Evolutionary conservation across 2,888 invertebrate genomes (phyloP), one percentile per base, ranked within the genome.

Genomic region (Pollenia amentaria): DNA sequence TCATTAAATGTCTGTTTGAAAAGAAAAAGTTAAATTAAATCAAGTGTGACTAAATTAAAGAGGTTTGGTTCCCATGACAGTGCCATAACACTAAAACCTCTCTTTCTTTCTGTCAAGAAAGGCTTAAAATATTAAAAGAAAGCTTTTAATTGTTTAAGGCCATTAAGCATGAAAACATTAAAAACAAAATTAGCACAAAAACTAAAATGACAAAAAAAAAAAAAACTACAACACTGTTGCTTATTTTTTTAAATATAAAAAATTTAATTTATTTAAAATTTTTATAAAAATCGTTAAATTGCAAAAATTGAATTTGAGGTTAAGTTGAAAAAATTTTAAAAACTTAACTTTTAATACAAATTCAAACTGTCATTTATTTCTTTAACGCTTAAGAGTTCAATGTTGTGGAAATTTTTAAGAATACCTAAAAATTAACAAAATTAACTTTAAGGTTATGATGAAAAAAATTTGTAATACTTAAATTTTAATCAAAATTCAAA

Each of bases 41-140:
- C 48, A 21, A 57, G 18, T 40, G 21, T 3, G 21, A 14, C 44
- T 9, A 46, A 16, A 29, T 6, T 18, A 4, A 11, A 14, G 64
- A 57, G 44, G 9, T n/a, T 42, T 57, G 21, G 55, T 72, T 55
- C 55, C 44, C 72, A 72, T 72, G 70, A 44, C 42, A 55, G 44
- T 53, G 9, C 40, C 11, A 29, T 29, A 29, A 53, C 14, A 38
- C 7, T n/a, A 11, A 16, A 40, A 70, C 42, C 14, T 8, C 18
- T 65, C 1, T 10, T 44, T 6, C 1, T 18, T 55, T 70, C 9
- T 14, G 40, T 7, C 10, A 11, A 57, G 14, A 55, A 44, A 44
- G 21, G 51, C 57, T 72, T 44, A 14, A 16, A 40, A 12, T 51
- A 42, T n/a, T 70, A 29, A 42, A 62, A 62, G 40, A 75, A 48